Base-by-base conservation (phyloP, 1,140 invertebrate species). In the Gryon sp. region DNA sequence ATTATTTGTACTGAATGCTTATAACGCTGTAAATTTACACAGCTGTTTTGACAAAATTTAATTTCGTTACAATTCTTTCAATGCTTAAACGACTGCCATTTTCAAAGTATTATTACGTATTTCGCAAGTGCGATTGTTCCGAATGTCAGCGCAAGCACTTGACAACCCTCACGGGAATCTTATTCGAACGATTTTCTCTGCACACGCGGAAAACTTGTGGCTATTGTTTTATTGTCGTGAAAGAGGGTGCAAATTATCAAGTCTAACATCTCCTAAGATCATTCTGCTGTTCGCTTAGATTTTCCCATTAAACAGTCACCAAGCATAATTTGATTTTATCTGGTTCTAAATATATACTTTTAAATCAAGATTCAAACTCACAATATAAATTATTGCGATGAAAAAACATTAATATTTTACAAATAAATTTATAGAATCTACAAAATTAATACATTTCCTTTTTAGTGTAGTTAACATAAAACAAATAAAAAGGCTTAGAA, bases 101-200 rank as follows among this genome's bases (percentile, higher is more conserved):
- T 18, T 28, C 14, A 16, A 43, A 24, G 32, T 50, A 46, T 52
- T 59, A 30, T 20, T 48, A 16, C 36, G 28, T 52, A 18, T 16
- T 20, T 18, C 28, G 30, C 40, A n/a, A 46, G 38, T 50, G 59
- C 50, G 50, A 73, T 65, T 73, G 41, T 73, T 59, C 52, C 59
- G 36, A 16, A 45, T 45, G 45, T 70, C 45, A 43, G 55, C 36
- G 48, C 48, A 28, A 20, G 53, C 66, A 40, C 8, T 32, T 55
- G 57, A 72, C 55, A 40, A 32, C 68, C 46, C 68, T 62, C 68
- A 16, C 48, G 68, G 68, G 66, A 24, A 72, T 62, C 48, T 28
- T 55, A 26, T 16, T 40, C 36, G 19, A 40, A 30, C 48, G 48
- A 45, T 40, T 34, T 40, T 60, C 48, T 32, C 26, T 34, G 20